Base-by-base conservation (phyloP, 2,113 vertebrate species). In the Pluvianellus socialis region DNA sequence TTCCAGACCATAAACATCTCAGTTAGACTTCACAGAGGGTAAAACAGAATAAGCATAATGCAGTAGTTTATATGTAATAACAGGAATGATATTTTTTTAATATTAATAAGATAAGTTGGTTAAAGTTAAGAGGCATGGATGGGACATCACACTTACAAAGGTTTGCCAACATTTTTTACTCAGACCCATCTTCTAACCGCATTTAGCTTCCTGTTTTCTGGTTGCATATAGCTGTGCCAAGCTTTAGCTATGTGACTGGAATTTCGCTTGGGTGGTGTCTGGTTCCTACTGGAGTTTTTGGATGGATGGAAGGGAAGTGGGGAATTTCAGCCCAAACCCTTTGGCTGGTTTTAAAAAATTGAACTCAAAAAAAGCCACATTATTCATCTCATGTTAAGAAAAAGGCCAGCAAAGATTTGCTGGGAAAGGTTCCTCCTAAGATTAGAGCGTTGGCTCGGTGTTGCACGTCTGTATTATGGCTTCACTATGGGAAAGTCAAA, bases 141-240 rank as follows among this genome's bases (percentile, higher is more conserved):
- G 52, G 76, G 42, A 59, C 50, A 45, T 30, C 42, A 49, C 33
- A 16, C 3, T 87, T 61, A 26, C 18, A 55, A 9, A 72, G 7
- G 23, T 71, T 72, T 91, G 68, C 73, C 93, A 92, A 22, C 26
- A 32, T 89, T 86, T 89, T 55, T 79, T 63, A 72, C 49, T 76
- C 58, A 85, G 65, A 28, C 65, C 42, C 1, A 5, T 81, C 68
- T 92, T 61, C 52, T 68, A 68, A 85, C 56, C 20, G 0, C 77
- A 81, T 81, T 80, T 52, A 67, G 38, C 40, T 96, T 96, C 84
- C 89, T 92, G 73, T 90, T 90, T 94, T 90, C 82, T 81, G 32
- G 55, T 68, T 93, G 53, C 53, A 33, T 75, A 11, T 50, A 45
- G 71, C 73, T 91, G 44, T 89, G 73, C 73, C 90, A 94, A 91